Evolutionary conservation across 2,888 invertebrate genomes (phyloP), one percentile per base, ranked within the genome.

Genomic region (Micoletzkya japonica): DNA sequence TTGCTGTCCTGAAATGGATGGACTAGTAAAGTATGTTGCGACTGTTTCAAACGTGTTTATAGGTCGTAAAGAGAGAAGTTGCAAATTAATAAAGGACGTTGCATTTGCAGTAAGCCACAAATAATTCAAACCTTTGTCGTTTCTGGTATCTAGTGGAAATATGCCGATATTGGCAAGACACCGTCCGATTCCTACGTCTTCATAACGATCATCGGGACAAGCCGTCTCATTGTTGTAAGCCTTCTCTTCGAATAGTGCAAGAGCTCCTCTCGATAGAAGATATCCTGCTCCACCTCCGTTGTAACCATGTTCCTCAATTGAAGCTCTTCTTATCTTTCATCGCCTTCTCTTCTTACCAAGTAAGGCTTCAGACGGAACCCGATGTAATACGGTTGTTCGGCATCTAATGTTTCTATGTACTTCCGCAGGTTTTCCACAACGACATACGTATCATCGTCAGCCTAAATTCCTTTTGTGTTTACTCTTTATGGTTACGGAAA

Each of bases 371-470:
- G 57, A 7, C 71, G 70, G 66, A 76, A 81, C 14, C 81, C 81
- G 10, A 78, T 52, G 72, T 76, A 81, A 52, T 77, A 72, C 0
- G 80, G 78, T 44, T 75, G 70, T 6, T 69, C 39, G 0, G 78
- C 74, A 66, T 81, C 72, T 14, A 79, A 61, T 4, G 73, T 76
- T 0, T 71, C 32, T 3, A 81, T 70, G 39, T 73, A 81, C 4
- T 59, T 39, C 34, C 69, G 66, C 56, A 81, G 70, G 57, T 81
- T 77, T 39, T 80, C 81, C 20, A 79, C 74, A 17, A 81, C 72
- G 14, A 81, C 72, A 64, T 77, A 81, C 1, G 81, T 77, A 70
- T 81, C 81, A 63, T 81, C 81, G 60, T 81, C 80, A 7, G 80
- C 80, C 78, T 81, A 37, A 28, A 68, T 24, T n/a, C n/a, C n/a